Evolutionary conservation across 1,140 invertebrate genomes (phyloP).

Genomic region (Spodoptera frugiperda): DNA sequence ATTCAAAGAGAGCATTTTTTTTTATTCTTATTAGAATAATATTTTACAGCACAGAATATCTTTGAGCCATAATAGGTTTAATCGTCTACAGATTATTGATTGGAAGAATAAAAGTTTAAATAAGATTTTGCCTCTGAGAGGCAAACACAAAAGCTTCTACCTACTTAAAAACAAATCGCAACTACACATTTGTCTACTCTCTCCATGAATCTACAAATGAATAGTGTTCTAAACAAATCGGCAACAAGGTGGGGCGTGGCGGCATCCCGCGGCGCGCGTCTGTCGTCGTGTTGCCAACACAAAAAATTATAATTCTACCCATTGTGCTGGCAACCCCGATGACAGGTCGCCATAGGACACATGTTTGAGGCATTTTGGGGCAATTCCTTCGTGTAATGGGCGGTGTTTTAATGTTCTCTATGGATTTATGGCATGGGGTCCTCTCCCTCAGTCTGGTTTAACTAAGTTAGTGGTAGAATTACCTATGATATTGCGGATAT

Average conservation of each 20-base stretch:
- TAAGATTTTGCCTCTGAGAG: conserved; percentile 6
- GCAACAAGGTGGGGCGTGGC: conserved; percentile 77
- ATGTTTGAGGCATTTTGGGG: conserved; percentile 83
- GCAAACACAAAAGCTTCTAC: neutral
- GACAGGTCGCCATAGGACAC: conserved; percentile 82
- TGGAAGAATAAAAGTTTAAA: neutral
- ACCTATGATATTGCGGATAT: conserved; percentile 56
- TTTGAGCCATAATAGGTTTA: too few relatives aligned
- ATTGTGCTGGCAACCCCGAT: conserved; percentile 81
- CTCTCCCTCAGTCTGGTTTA: conserved; percentile 63
- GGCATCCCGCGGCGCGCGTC: conserved; percentile 77
- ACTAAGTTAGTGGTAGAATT: conserved; percentile 65
- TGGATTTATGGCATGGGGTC: conserved; percentile 75
- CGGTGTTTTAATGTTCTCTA: conserved; percentile 79
- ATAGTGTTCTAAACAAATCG: conserved; percentile 79
- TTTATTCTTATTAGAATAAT: too few relatives aligned
- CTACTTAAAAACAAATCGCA: neutral
- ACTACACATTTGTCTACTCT: conserved; percentile 1
- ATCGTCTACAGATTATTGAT: too few relatives aligned
- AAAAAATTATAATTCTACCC: conserved; percentile 80
- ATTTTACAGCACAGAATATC: too few relatives aligned
- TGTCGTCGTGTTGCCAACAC: conserved; percentile 81
- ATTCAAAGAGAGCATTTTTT: too few relatives aligned
- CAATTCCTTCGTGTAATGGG: conserved; percentile 81
- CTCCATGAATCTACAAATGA: conserved; percentile 65